Base-by-base conservation (phyloP, 2,797 vertebrate species). In the Rhodeus uyekii region DNA sequence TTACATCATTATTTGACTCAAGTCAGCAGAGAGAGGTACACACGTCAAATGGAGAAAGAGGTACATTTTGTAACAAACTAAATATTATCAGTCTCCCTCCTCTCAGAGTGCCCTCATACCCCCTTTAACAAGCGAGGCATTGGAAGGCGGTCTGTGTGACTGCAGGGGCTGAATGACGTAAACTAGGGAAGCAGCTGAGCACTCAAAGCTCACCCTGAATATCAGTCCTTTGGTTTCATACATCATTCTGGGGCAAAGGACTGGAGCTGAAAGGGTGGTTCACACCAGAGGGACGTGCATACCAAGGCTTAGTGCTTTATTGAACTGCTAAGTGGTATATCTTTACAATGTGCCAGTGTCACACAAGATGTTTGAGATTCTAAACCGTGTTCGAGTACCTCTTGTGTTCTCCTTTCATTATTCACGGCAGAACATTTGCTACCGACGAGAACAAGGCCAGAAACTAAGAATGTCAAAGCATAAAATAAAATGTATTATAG, bases 401-500 rank as follows among this genome's bases (percentile, higher is more conserved):
- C 34, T 61, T 78, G 39, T 55, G 34, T 39, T 50, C 10, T n/a
- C 27, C 32, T 53, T 69, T 50, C 68, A 75, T 82, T 53, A 39
- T 76, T 79, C 53, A 50, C 42, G 2, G 32, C 68, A 64, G 50
- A 80, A 36, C 61, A 69, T 75, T 83, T 81, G 68, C 72, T 75
- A 81, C 46, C 10, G 46, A 78, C 38, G 9, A 39, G 38, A 82
- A 86, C 36, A 77, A 88, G 71, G 76, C 4, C 76, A 78, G 27
- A 68, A 82, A 68, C 36, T 44, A 75, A 67, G 38, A 80, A 86
- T 75, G 77, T 81, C 67, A 77, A 71, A 84, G 46, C 4, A 34
- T 60, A 67, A 78, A 76, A 34, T 60, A 67, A 78, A 76, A 86
- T 75, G 29, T 48, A 83, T 79, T 63, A 75, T 65, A 79, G 63